Conservation (phyloP, 2,113 vertebrate genomes). For the Myrmophylax atrothorax region DNA sequence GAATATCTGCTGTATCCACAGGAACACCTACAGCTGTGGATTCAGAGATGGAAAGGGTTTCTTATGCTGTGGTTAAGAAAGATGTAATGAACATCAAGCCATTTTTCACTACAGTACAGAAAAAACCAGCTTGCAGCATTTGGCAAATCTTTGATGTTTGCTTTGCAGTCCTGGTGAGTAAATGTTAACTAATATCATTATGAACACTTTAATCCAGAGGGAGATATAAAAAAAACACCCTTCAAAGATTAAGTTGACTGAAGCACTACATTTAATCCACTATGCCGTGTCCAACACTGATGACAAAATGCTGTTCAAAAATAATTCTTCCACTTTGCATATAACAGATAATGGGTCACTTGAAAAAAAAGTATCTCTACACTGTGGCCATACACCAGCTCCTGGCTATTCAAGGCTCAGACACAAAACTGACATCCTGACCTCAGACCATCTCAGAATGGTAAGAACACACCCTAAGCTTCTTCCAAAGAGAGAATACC, state of each 20-base stretch:
- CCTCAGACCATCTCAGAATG: neutral
- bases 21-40: neutral
- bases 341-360: neutral
- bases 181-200: neutral
- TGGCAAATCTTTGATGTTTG: neutral
- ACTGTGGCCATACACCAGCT: neutral
- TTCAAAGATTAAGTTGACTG: conserved; percentile 2
- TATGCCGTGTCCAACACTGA: neutral
- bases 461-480: neutral
- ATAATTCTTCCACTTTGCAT: neutral
- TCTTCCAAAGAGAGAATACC: neutral
- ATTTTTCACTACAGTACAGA: neutral
- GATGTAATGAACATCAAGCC: neutral
- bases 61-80: neutral
- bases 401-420: neutral
- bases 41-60: neutral
- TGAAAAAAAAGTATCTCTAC: neutral
- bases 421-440: neutral
- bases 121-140: neutral
- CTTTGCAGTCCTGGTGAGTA: neutral
- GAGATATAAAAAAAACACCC: neutral
- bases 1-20: neutral
- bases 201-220: neutral
- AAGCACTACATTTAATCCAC: conserved; percentile 23
- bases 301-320: neutral